Evolutionary conservation across 2,888 invertebrate genomes (phyloP), one percentile per base, ranked within the genome.

Genomic region (Nemoura dubitans): DNA sequence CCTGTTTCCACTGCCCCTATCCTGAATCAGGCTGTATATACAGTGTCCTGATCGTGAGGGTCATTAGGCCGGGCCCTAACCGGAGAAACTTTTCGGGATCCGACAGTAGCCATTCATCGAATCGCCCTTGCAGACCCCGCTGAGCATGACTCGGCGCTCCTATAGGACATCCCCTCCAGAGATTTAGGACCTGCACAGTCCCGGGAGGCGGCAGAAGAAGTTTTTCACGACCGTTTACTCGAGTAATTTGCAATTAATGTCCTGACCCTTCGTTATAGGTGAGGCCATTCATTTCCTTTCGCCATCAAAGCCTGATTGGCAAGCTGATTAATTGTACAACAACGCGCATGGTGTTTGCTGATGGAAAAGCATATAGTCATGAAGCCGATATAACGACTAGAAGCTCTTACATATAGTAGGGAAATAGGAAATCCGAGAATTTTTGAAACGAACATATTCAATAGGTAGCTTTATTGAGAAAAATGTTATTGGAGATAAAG

Each of bases 51-150:
- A 84, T 59, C 59, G 76, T 76, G 84, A 84, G 59, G 59, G 84
- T 84, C 84, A 84, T 84, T 84, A 84, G 84, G 59, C 84, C 59
- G 76, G 84, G 59, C 84, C 59, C 84, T 25, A 26, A 43, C 29
- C 84, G 3, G 25, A 83, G 28, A 25, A 83, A 83, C 27, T 59
- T 81, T 30, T 30, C 81, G 28, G 28, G 28, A 30, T 2, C 27
- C 28, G 26, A 27, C 29, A 28, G 29, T 10, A 81, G 28, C 30
- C 81, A 81, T 81, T 81, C 81, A 81, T 43, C 26, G 43, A 83
- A 81, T 28, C 83, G 42, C 30, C 83, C 43, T 83, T 29, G 6
- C 81, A 21, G 30, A 6, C 30, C 29, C 81, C 3, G 78, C 78
- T 10, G 21, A 59, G 16, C 59, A 59, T 59, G 59, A 59, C 59